phyloP scores from a whole-genome alignment of 1,140 invertebrate species.

The Chrysomallon squamiferum region DNA sequence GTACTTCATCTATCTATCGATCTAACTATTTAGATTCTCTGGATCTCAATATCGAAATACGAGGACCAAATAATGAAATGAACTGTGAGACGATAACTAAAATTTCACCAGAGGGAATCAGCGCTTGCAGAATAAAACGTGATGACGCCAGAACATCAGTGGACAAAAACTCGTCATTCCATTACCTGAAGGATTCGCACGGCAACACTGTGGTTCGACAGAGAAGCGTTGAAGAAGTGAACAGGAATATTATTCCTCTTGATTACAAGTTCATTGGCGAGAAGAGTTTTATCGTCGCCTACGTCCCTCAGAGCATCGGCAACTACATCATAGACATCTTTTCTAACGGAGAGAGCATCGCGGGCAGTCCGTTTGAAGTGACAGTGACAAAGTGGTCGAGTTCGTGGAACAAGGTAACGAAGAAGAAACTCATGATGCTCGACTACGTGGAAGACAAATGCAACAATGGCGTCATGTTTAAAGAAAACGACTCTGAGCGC shows the following conservation, averaged over 20 bases:
- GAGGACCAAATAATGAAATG: constrained; percentile 45
- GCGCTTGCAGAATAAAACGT: not conserved
- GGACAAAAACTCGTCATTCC: constrained; percentile 3
- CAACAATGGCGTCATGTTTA: no score
- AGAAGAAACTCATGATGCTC: constrained; percentile 17
- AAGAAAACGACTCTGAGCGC: constrained; percentile 1
- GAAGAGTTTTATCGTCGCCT: constrained; percentile 48
- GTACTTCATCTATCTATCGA: no score
- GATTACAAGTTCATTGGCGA: constrained; percentile 43
- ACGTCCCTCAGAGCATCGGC: constrained; percentile 45
- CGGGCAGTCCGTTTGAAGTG: constrained; percentile 51
- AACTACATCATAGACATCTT: constrained; percentile 43
- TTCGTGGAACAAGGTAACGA: constrained; percentile 29
- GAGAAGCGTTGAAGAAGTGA: constrained; percentile 36
- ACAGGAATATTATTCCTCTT: constrained; percentile 36
- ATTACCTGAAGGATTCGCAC: constrained; percentile 16
- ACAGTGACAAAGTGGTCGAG: constrained; percentile 37
- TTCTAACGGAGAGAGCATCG: constrained; percentile 39
- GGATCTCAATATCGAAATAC: not conserved
- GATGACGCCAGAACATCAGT: constrained; percentile 29
- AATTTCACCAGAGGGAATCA: constrained; percentile 14
- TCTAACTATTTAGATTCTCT: not conserved
- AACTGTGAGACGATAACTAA: constrained; percentile 47
- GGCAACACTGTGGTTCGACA: constrained; percentile 51
- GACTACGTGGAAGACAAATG: not conserved